Conservation (phyloP, 2,888 invertebrate genomes). For the Stenoptilia bipunctidactyla region DNA sequence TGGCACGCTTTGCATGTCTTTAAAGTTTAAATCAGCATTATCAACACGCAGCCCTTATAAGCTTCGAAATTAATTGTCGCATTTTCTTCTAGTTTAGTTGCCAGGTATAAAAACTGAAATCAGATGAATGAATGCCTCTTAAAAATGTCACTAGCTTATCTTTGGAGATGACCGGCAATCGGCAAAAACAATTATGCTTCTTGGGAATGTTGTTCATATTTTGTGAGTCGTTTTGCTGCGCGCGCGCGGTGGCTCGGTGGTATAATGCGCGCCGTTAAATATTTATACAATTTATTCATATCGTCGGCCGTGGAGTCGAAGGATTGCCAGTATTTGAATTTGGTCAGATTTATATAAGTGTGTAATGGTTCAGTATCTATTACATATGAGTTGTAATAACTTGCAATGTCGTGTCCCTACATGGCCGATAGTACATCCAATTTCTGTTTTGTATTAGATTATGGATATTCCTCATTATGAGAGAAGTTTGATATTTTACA, state of each 20-base stretch:
- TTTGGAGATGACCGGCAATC: constrained; percentile 41
- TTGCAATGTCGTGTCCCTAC: no score
- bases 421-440: no score
- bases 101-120: constrained; percentile 1
- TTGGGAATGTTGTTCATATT: constrained; percentile 48
- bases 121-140: constrained; percentile 27
- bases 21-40: no score
- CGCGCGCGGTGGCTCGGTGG: constrained; percentile 37
- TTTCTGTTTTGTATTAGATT: no score
- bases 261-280: constrained; percentile 57
- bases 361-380: no score
- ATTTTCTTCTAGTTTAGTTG: not conserved
- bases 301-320: constrained; percentile 16
- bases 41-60: no score
- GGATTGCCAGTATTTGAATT: not conserved
- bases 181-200: constrained; percentile 60
- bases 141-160: constrained; percentile 51
- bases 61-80: no score
- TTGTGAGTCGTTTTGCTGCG: constrained; percentile 37
- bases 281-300: constrained; percentile 66
- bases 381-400: no score
- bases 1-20: no score
- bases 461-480: no score
- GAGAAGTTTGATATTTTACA: no score
- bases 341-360: no score